Evolutionary conservation across 2,888 invertebrate species (phyloP), one percentile per base, ranked within the genome.

Genomic region (Steinernema scapterisci): DNA sequence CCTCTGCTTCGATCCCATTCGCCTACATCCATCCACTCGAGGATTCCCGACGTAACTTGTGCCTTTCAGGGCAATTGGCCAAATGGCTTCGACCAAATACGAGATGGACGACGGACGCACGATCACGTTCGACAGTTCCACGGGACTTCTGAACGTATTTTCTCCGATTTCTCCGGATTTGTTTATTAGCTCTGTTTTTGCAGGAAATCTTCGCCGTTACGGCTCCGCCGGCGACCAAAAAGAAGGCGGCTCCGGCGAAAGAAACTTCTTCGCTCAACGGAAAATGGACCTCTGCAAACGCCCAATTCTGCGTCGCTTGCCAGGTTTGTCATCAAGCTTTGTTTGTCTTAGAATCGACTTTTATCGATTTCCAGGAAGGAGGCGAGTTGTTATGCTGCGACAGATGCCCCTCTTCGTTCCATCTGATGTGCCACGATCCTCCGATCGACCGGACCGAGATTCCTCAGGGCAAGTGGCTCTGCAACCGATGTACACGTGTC

Each of bases 341-440:
- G 48, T n/a, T 48, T 48, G 38, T 9, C 38, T n/a, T 38, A 38
- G 38, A 38, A 38, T 38, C 38, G 38, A 38, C 16, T 48, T 38
- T 38, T 51, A 38, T 43, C 51, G 54, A 16, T 63, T 76, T 76
- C 0, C 25, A 79, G 79, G 96, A 96, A 90, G 95, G 95, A 44
- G 96, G 97, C 1, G 95, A 95, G 88, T 90, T 97, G 46, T 92
- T 97, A 76, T 96, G 95, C 89, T 97, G 97, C 88, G 96, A 97
- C 89, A 92, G 93, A 79, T 97, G 97, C 86, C 95, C 95, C 0
- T 94, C 95, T 43, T 95, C 95, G 78, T 97, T 97, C 89, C 97
- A 97, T 90, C 91, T 95, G 76, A 92, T 93, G 83, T 97, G 97
- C 92, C 95, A 96, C 90, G 94, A 96, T 89, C 97, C 97, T 0